phyloP scores from a whole-genome alignment of 1,140 invertebrate species.

The Ceratina calcarata region DNA sequence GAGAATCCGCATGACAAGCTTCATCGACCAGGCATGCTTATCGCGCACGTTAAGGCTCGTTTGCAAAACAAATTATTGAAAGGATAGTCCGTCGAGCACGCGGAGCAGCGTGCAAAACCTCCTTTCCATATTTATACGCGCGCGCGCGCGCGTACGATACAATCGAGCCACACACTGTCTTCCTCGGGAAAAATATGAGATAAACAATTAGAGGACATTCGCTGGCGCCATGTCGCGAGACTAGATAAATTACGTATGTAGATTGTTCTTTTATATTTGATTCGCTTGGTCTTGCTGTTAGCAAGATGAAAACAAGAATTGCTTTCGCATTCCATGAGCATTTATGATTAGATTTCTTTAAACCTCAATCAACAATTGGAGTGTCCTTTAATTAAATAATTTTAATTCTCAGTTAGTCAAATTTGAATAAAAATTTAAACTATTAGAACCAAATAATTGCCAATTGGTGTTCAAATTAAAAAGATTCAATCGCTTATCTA shows the following conservation, averaged over 20 bases:
- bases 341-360: too few relatives aligned
- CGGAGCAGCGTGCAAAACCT: slow-evolving; percentile 23
- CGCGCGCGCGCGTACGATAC: slow-evolving; percentile 7
- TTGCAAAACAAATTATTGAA: slow-evolving; percentile 61
- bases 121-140: slow-evolving; percentile 36
- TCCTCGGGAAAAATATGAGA: background rate
- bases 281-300: background rate
- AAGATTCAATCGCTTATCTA: too few relatives aligned
- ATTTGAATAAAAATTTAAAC: too few relatives aligned
- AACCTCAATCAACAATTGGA: too few relatives aligned
- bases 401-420: too few relatives aligned
- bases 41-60: slow-evolving; percentile 54
- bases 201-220: slow-evolving; percentile 5
- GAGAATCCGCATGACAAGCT: slow-evolving; percentile 53
- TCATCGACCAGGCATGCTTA: slow-evolving; percentile 54
- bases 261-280: background rate
- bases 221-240: slow-evolving; percentile 3
- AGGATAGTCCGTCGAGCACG: slow-evolving; percentile 20
- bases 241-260: background rate
- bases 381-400: too few relatives aligned
- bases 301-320: background rate
- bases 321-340: background rate
- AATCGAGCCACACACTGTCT: background rate
- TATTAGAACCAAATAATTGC: too few relatives aligned
- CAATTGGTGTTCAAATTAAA: too few relatives aligned